Conservation (phyloP, 1,140 invertebrate species). For the Bacillus rossius region DNA sequence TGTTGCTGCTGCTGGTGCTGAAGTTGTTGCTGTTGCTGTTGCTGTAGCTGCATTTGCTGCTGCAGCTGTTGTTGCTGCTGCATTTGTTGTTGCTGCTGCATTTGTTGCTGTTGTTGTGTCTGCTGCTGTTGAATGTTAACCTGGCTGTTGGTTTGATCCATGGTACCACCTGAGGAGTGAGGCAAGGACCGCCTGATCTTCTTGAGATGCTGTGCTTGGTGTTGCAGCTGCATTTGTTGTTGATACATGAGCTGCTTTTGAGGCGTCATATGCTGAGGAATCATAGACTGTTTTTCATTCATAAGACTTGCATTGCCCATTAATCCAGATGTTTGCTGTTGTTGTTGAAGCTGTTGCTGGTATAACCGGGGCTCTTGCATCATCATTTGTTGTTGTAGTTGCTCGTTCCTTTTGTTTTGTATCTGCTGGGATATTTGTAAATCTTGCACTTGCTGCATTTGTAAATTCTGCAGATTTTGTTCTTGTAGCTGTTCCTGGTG, state of each 20-base stretch:
- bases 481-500: slow-evolving; percentile 24
- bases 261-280: slow-evolving; percentile 34
- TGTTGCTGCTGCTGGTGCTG: slow-evolving; percentile 22
- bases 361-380: neutral
- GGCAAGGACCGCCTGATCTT: slow-evolving; percentile 40
- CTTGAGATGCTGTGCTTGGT: slow-evolving; percentile 42
- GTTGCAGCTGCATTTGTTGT: slow-evolving; percentile 44
- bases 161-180: slow-evolving; percentile 18
- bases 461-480: slow-evolving; percentile 16
- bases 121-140: slow-evolving; percentile 33
- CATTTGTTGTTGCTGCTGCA: slow-evolving; percentile 19
- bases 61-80: slow-evolving; percentile 23
- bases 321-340: slow-evolving; percentile 15
- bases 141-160: neutral
- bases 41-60: slow-evolving; percentile 11
- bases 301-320: slow-evolving; percentile 15
- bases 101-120: slow-evolving; percentile 13
- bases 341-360: slow-evolving; percentile 19
- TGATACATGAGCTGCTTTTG: slow-evolving; percentile 44
- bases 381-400: slow-evolving; percentile 18
- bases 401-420: slow-evolving; percentile 17
- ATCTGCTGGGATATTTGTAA: neutral
- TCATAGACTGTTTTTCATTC: slow-evolving; percentile 23
- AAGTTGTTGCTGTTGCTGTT: slow-evolving; percentile 18
- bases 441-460: slow-evolving; percentile 8